Evolutionary conservation across 2,113 vertebrate genomes (phyloP).

Genomic region (Melanostigma gelatinosum): DNA sequence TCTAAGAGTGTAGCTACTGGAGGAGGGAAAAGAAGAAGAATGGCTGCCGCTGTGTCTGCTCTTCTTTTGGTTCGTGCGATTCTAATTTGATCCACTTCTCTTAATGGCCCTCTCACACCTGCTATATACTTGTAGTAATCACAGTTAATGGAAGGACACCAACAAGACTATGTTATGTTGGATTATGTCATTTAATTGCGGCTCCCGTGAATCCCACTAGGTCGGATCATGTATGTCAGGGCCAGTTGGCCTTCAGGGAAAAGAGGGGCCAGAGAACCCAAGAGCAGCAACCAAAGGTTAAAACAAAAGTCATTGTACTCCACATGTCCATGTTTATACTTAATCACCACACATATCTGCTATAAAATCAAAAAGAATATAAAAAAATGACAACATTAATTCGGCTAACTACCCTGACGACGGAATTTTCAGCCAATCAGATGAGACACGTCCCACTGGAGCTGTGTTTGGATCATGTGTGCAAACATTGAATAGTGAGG

Average conservation of each 20-base stretch:
- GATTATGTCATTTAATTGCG: too few relatives aligned
- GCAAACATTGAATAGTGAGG: background rate
- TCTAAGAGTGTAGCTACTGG: background rate
- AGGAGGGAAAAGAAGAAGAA: background rate
- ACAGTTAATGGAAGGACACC: too few relatives aligned
- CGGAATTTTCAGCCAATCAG: constrained; percentile 41
- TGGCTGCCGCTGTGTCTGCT: background rate
- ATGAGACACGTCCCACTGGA: constrained; percentile 15
- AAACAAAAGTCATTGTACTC: too few relatives aligned
- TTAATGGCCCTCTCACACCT: background rate
- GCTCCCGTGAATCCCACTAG: too few relatives aligned
- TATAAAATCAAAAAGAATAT: background rate
- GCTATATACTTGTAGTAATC: background rate
- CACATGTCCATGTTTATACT: too few relatives aligned
- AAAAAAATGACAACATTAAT: background rate
- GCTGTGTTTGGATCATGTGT: background rate
- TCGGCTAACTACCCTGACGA: background rate
- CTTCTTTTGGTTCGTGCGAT: background rate
- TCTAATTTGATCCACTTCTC: background rate
- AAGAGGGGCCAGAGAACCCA: too few relatives aligned
- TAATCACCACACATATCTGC: background rate
- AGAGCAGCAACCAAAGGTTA: too few relatives aligned
- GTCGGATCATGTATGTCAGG: too few relatives aligned
- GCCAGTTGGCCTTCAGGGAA: too few relatives aligned
- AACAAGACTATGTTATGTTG: too few relatives aligned